These are phyloP conservation scores for Cancer borealis DNA, from an alignment of 2,888 invertebrate species.

Conservation along the genomic window DNA sequence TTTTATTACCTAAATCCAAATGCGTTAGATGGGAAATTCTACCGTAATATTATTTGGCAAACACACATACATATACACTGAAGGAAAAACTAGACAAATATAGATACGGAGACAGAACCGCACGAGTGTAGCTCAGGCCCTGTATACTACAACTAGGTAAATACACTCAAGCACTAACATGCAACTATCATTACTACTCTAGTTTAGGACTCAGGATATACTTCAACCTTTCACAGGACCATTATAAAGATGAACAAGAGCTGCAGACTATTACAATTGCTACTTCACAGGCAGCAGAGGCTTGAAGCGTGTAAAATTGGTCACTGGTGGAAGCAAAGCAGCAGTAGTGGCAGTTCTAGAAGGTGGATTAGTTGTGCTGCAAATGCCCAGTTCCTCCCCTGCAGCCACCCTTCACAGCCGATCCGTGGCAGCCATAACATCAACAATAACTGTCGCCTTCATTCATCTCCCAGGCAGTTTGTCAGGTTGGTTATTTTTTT, in stretches of 20 bases:
- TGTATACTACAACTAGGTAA: not conserved
- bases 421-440: not conserved
- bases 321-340: not conserved
- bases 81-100: no score
- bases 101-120: no score
- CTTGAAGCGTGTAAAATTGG: not conserved
- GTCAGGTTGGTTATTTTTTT: not conserved
- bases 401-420: not conserved
- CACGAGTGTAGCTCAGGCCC: no score
- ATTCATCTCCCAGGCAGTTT: not conserved
- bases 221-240: not conserved
- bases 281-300: conserved; percentile 9
- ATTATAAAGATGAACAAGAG: not conserved
- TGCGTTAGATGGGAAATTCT: no score
- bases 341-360: not conserved
- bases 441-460: not conserved
- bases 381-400: conserved; percentile 3
- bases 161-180: not conserved
- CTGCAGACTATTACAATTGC: not conserved
- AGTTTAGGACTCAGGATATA: no score
- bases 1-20: no score
- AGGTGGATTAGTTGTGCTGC: not conserved
- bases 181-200: no score
- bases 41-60: no score
- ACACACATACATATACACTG: no score